A percentile compares a stretch with the other conserved stretches of the same genome.
Conservation (phyloP, 2,113 vertebrate genomes). For the Shinisaurus crocodilurus region DNA sequence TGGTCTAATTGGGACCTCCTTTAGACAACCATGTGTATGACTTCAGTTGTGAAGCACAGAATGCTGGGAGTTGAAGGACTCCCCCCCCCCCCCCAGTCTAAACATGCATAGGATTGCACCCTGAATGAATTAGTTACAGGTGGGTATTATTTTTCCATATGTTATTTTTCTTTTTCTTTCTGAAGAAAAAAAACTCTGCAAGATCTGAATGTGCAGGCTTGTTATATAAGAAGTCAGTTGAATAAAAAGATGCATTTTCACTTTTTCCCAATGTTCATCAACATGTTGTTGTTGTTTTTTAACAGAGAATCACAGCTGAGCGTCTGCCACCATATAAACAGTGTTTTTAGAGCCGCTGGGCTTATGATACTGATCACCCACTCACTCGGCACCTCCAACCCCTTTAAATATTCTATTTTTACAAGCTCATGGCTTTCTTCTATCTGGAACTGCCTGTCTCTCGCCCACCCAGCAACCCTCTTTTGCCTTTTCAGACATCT, state of each 20-base stretch:
- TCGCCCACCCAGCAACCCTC: conserved; percentile 13
- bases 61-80: too few species aligned
- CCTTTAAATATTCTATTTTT: conserved; percentile 68
- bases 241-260: background rate
- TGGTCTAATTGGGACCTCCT: too few species aligned
- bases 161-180: background rate
- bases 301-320: conserved; percentile 52
- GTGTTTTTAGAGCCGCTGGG: background rate
- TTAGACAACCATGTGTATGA: background rate
- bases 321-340: conserved; percentile 52
- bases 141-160: too few species aligned
- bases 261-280: background rate
- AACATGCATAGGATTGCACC: too few species aligned
- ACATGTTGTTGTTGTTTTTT: background rate
- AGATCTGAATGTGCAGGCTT: background rate
- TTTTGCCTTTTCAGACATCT: conserved; percentile 35
- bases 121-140: too few species aligned
- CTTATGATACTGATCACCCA: background rate
- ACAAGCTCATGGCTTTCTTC: conserved; percentile 67
- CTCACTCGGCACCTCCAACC: background rate
- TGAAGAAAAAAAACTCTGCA: background rate
- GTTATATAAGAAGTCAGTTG: background rate
- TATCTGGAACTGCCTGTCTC: conserved; percentile 48
- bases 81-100: too few species aligned
- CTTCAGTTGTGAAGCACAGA: too few species aligned